Conservation (phyloP, 2,797 vertebrate species). For the Dipus sagitta region DNA sequence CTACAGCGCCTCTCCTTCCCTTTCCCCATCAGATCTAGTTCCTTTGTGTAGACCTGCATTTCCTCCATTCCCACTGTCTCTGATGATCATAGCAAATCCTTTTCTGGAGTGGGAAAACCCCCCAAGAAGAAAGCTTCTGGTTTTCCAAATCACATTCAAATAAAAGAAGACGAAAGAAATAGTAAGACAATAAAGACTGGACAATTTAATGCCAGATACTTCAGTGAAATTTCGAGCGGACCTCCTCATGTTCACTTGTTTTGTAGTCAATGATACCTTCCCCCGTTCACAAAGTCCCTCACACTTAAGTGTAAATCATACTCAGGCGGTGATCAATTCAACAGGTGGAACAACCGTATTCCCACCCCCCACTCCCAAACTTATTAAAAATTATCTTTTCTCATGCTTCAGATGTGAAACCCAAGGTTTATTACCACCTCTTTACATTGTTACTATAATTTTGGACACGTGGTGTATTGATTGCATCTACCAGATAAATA, state of each 20-base stretch:
- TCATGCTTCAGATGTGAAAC: constrained; percentile 56
- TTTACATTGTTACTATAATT: constrained; percentile 72
- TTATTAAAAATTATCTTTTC: constrained; percentile 50
- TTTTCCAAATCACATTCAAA: constrained; percentile 48
- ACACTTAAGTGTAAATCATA: constrained; percentile 38
- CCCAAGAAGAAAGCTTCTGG: background rate
- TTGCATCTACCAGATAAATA: constrained; percentile 65
- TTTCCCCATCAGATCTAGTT: background rate
- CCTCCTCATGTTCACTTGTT: constrained; percentile 37
- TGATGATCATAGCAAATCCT: background rate
- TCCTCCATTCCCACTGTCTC: background rate
- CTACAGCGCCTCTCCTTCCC: background rate
- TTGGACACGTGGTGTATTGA: constrained; percentile 23
- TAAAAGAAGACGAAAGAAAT: background rate
- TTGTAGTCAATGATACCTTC: constrained; percentile 39
- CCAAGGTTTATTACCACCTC: constrained; percentile 59
- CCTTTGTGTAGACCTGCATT: background rate
- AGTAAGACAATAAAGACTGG: background rate
- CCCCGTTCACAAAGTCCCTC: constrained; percentile 32
- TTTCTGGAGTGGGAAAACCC: background rate
- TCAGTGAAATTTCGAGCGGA: constrained; percentile 17
- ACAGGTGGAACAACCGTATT: constrained; percentile 39
- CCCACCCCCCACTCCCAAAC: background rate
- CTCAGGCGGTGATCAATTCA: constrained; percentile 31
- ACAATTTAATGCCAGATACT: constrained; percentile 14